Evolutionary conservation across 2,888 invertebrate species (phyloP), one percentile per base, ranked within the genome.

Genomic region (Hydropsyche betteni): DNA sequence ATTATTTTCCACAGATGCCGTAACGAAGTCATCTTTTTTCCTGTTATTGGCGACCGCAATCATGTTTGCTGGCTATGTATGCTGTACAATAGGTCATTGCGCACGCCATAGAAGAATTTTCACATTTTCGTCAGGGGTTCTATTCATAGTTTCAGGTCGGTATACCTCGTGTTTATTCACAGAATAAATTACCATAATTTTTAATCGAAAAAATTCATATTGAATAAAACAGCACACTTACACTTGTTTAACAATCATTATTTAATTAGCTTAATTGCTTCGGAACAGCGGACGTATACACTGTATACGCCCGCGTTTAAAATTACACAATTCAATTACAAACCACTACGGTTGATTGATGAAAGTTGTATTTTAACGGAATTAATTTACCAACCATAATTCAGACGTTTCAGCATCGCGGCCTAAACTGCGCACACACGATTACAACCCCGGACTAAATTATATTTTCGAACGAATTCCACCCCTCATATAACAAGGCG

Each of bases 131-230:
- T 92, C 95, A 38, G 96, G 96, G 51, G 93, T 96, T 80, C 89
- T 94, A 79, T 95, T 95, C 85, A 95, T 96, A 83, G 90, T 96
- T 82, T 94, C 96, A 85, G 96, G 96, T 95, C 84, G 88, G 88
- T 81, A 55, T 38, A 58, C 58, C 14, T 16, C 16, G 8, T 58
- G 24, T 24, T 3, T 24, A 58, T 58, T 58, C 3, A 58, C n/a
- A 44, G 6, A 6, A 10, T 10, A 58, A n/a, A 58, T 58, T 58
- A 24, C 24, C 58, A 58, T 5, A 8, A 8, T 24, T 24, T 5
- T 58, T 24, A 8, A 58, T 58, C 0, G 4, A 12, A 53, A 53
- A 14, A 53, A 8, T n/a, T 12, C 12, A 4, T 16, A n/a, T n/a
- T 16, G 14, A 10, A 53, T n/a, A n/a, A 53, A 6, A n/a, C 14